Evolutionary conservation across 2,888 invertebrate genomes (phyloP), one percentile per base, ranked within the genome.

Genomic region (Drosophila affinis): DNA sequence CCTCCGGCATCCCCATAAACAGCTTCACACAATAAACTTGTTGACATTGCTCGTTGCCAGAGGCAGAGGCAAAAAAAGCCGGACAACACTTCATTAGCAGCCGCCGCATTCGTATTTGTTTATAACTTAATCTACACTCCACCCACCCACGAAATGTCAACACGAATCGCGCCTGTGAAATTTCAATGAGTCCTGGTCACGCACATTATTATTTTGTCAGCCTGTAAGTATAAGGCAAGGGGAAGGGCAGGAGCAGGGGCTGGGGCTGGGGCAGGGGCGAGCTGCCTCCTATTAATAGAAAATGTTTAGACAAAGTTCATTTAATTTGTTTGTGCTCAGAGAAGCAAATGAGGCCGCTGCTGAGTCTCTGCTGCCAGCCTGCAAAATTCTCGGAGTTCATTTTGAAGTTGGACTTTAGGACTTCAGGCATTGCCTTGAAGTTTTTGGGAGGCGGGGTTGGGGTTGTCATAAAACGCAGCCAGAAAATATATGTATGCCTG

Each of bases 21-120:
- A 83, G 83, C 81, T 88, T 83, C 83, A 75, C 83, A 88, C 88
- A 86, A 86, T 88, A 73, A 80, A 83, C 84, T 75, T 83, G 83
- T 88, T 88, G 88, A 88, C 87, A 86, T 75, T 86, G 76, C 60
- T 61, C 56, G 57, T 63, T 61, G 45, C 51, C 39, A 39, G 12
- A 39, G 39, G 39, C 34, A 12, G 21, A 21, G 21, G 21, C 21
- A 21, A 21, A 3, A 34, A 85, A 82, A 81, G 39, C 39, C 39
- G 39, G 39, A 85, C 88, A 83, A 78, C 88, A 83, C 83, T 83
- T 83, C 83, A 83, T 88, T 88, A 88, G 85, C 52, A 81, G 75
- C 77, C 34, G 34, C 12, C 65, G 81, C 74, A 74, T 72, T 72
- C 64, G 72, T 80, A 86, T 83, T 83, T 88, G 87, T 75, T 88